phyloP scores from a whole-genome alignment of 2,888 invertebrate species.

The Chirona hameri region DNA sequence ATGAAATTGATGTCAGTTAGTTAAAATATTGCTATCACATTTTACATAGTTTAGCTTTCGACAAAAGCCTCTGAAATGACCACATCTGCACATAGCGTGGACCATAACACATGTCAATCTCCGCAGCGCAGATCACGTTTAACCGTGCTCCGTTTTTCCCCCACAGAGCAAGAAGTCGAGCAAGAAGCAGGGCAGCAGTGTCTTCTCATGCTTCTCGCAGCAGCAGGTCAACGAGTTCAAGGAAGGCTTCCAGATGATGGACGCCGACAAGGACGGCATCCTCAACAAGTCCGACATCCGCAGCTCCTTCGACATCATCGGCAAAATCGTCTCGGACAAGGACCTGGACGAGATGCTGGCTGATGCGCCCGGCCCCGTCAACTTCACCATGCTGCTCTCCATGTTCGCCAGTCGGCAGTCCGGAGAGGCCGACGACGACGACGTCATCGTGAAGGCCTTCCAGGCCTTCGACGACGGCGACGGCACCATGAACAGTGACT shows the following conservation, averaged over 20 bases:
- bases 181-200: slow-evolving; percentile 62
- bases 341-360: slow-evolving; percentile 84
- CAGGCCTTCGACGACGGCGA: slow-evolving; percentile 78
- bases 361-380: slow-evolving; percentile 86
- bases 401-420: slow-evolving; percentile 90
- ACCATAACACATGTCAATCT: too few species aligned
- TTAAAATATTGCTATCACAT: too few species aligned
- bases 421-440: slow-evolving; percentile 85
- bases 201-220: slow-evolving; percentile 96
- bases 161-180: slow-evolving; percentile 66
- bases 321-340: slow-evolving; percentile 82
- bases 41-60: too few species aligned
- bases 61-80: too few species aligned
- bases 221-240: slow-evolving; percentile 95
- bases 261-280: slow-evolving; percentile 90
- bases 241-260: slow-evolving; percentile 95
- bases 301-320: slow-evolving; percentile 86
- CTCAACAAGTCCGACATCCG: slow-evolving; percentile 80
- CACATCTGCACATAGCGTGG: too few species aligned
- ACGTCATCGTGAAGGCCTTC: slow-evolving; percentile 87
- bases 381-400: slow-evolving; percentile 89
- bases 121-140: too few species aligned
- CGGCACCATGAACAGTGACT: slow-evolving; percentile 67
- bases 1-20: too few species aligned
- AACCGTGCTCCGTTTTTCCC: not conserved